A percentile compares a stretch with the other conserved stretches of the same genome.
These are phyloP conservation scores for Ethmia dodecea DNA, from an alignment of 2,888 invertebrate genomes.

Conservation along the genomic window DNA sequence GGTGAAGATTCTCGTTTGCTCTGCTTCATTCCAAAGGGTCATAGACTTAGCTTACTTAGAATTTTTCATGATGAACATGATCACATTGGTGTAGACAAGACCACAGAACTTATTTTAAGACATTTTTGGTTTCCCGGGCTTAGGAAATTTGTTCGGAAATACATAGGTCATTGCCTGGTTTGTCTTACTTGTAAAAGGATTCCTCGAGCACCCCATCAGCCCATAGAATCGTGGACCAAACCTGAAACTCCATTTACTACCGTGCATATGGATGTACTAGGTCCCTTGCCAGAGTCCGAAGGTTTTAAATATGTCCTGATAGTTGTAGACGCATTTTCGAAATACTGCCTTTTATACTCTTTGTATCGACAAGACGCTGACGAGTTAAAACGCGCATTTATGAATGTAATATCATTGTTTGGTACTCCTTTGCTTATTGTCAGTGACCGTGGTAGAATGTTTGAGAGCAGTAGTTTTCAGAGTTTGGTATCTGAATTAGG, in stretches of 20 bases:
- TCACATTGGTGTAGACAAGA: neutral
- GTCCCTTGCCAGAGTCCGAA: neutral
- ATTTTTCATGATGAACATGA: neutral
- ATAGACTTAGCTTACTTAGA: neutral
- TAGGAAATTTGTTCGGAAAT: neutral
- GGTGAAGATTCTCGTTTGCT: too few relatives aligned
- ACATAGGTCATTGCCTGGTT: neutral
- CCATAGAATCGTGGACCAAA: too few relatives aligned
- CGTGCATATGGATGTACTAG: neutral
- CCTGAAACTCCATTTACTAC: neutral
- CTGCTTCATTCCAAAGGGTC: neutral
- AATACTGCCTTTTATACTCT: neutral
- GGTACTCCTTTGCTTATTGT: too few relatives aligned
- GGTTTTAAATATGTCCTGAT: neutral
- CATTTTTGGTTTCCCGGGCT: conserved; percentile 1
- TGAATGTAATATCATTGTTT: too few relatives aligned
- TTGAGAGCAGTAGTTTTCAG: too few relatives aligned
- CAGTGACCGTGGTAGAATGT: too few relatives aligned
- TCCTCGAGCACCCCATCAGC: neutral
- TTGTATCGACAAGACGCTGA: neutral
- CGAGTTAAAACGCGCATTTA: neutral
- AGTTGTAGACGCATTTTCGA: conserved; percentile 1
- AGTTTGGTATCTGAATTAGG: too few relatives aligned
- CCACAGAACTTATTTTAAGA: neutral
- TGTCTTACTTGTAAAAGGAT: neutral